These are phyloP conservation scores for Orthosia gracilis DNA, from an alignment of 2,888 invertebrate genomes.

Conservation along the genomic window DNA sequence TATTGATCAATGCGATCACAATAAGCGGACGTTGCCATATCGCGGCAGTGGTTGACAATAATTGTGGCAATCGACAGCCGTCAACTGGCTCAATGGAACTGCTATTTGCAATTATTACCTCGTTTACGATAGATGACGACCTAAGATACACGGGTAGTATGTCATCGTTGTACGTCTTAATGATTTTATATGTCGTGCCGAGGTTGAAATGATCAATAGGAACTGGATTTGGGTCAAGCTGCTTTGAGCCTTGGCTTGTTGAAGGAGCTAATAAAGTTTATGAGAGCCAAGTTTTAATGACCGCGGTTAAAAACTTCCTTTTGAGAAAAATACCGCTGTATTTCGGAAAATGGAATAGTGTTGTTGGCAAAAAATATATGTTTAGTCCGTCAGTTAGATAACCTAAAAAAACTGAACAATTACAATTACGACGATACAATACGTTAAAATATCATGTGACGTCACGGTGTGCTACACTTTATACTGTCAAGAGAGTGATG, in stretches of 20 bases:
- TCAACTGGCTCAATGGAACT: slow-evolving; percentile 69
- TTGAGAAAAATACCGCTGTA: slow-evolving; percentile 10
- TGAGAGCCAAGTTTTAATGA: slow-evolving; percentile 48
- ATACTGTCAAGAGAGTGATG: too few species aligned
- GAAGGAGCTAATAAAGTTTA: slow-evolving; percentile 50
- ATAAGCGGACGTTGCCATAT: slow-evolving; percentile 88
- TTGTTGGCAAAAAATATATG: too few species aligned
- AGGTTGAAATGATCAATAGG: slow-evolving; percentile 48
- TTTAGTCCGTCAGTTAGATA: too few species aligned
- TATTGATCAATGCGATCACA: slow-evolving; percentile 83
- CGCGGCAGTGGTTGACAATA: slow-evolving; percentile 73
- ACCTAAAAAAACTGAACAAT: too few species aligned
- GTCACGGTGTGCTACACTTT: too few species aligned
- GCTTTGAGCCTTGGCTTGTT: slow-evolving; percentile 25
- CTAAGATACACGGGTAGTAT: slow-evolving; percentile 37
- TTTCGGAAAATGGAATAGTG: background rate
- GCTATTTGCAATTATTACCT: slow-evolving; percentile 63
- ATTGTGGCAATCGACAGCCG: slow-evolving; percentile 78
- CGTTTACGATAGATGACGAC: slow-evolving; percentile 51
- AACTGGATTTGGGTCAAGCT: slow-evolving; percentile 50
- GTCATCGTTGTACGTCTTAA: slow-evolving; percentile 53
- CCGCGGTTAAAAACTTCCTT: slow-evolving; percentile 12
- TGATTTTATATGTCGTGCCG: slow-evolving; percentile 30
- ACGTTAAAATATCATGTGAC: too few species aligned
- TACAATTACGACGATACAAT: too few species aligned